Percentiles rank a stretch among this genome's conserved stretches.
Evolutionary conservation across 1,140 invertebrate species (phyloP).

Genomic region (Leptoteleia sp.): DNA sequence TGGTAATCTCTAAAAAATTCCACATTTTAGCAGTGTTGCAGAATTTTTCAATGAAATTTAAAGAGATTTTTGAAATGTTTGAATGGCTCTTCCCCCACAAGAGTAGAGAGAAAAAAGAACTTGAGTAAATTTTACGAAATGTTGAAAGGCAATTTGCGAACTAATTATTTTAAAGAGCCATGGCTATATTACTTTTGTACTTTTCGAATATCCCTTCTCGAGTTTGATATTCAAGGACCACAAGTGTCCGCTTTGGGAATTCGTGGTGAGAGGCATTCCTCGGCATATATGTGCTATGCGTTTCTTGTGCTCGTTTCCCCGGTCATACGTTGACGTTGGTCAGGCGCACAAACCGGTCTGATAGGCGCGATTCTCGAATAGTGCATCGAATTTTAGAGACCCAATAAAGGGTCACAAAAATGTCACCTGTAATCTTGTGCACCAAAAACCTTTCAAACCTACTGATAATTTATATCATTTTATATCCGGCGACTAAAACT

Average conservation of each 20-base stretch:
- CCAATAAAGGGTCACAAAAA: slow-evolving; percentile 54
- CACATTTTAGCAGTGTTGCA: no score
- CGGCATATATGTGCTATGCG: slow-evolving; percentile 63
- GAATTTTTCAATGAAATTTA: no score
- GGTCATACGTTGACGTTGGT: slow-evolving; percentile 69
- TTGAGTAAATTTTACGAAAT: no score
- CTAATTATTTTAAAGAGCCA: slow-evolving; percentile 28
- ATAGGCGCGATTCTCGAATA: slow-evolving; percentile 62
- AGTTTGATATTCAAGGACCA: slow-evolving; percentile 62
- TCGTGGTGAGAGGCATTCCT: slow-evolving; percentile 71
- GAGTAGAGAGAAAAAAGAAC: no score
- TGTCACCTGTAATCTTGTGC: no score
- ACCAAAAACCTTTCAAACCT: no score
- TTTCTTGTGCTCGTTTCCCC: slow-evolving; percentile 65
- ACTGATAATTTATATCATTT: no score
- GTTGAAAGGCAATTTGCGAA: no score
- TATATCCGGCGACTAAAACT: no score
- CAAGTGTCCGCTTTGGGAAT: slow-evolving; percentile 61
- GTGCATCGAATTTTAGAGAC: slow-evolving; percentile 57
- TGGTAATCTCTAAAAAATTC: no score
- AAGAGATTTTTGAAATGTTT: no score
- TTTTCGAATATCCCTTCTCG: slow-evolving; percentile 50
- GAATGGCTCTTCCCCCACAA: no score
- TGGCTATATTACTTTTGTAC: slow-evolving; percentile 30
- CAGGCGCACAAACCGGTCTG: slow-evolving; percentile 74